Evolutionary conservation across 1,140 invertebrate species (phyloP).

Genomic region (Rhynchophorus ferrugineus): DNA sequence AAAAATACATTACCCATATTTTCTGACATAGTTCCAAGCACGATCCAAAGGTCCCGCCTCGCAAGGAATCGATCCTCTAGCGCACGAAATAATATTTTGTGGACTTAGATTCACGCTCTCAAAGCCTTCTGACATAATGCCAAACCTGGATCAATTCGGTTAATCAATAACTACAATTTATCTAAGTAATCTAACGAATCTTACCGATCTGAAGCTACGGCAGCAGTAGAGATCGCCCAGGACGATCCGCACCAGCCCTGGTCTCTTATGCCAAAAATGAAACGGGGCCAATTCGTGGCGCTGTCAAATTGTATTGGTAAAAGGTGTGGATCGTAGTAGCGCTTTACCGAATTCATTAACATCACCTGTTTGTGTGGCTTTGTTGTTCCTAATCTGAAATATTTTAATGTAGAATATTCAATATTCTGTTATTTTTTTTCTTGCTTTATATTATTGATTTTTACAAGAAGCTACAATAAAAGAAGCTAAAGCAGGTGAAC

Average conservation of each 20-base stretch:
- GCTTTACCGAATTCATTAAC: slow-evolving; percentile 60
- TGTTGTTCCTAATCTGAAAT: slow-evolving; percentile 45
- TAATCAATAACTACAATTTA: neutral
- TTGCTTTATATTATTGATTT: too few relatives aligned
- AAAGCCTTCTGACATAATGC: slow-evolving; percentile 72
- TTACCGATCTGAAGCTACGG: slow-evolving; percentile 67
- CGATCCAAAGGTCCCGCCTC: slow-evolving; percentile 80
- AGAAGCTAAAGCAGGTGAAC: too few relatives aligned
- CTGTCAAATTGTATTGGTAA: slow-evolving; percentile 69
- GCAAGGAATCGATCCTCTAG: slow-evolving; percentile 67
- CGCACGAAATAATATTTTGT: slow-evolving; percentile 82
- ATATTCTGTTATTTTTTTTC: too few relatives aligned
- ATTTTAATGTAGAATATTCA: neutral
- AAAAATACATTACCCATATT: slow-evolving; percentile 59
- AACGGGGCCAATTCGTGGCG: slow-evolving; percentile 60
- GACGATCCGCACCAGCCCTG: slow-evolving; percentile 89
- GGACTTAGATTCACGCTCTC: slow-evolving; percentile 65
- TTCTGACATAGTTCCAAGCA: slow-evolving; percentile 82
- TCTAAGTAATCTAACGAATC: neutral
- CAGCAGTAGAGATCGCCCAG: slow-evolving; percentile 84
- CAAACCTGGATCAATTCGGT: slow-evolving; percentile 49
- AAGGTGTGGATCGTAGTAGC: slow-evolving; percentile 49
- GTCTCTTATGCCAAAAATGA: slow-evolving; percentile 67
- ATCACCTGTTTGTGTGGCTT: slow-evolving; percentile 52
- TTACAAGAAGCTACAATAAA: too few relatives aligned